A percentile compares a stretch with the other conserved stretches of the same genome.
phyloP scores from a whole-genome alignment of 2,888 invertebrate genomes.

The Morpho achilles region DNA sequence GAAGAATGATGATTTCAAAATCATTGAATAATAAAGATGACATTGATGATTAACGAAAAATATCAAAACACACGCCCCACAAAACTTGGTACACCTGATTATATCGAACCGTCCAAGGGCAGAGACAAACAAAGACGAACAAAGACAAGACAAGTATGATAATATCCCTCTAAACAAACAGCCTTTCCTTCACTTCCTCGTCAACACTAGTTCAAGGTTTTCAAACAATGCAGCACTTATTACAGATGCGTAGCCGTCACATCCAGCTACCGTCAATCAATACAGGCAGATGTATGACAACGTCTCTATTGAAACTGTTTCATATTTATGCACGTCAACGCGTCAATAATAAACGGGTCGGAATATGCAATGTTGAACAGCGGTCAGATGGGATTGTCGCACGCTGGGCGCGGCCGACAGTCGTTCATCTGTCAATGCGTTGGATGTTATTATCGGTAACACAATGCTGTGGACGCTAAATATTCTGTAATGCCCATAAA shows the following conservation, averaged over 20 bases:
- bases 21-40: background rate
- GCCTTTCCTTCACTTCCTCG: constrained; percentile 31
- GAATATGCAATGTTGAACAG: constrained; percentile 54
- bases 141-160: constrained; percentile 22
- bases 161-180: constrained; percentile 25
- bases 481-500: constrained; percentile 13
- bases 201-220: constrained; percentile 48
- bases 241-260: constrained; percentile 38
- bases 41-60: constrained; percentile 2
- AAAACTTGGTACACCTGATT: constrained; percentile 7
- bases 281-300: constrained; percentile 57
- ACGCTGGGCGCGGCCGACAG: constrained; percentile 25
- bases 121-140: constrained; percentile 20
- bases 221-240: constrained; percentile 53
- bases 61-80: background rate
- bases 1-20: too few relatives aligned
- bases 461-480: constrained; percentile 21
- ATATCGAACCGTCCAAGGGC: constrained; percentile 27
- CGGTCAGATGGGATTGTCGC: constrained; percentile 46
- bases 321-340: constrained; percentile 66
- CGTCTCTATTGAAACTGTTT: constrained; percentile 68
- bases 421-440: constrained; percentile 24
- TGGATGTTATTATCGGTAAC: constrained; percentile 25
- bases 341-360: constrained; percentile 58
- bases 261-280: constrained; percentile 53